Percentiles rank a stretch among this genome's conserved stretches.
Evolutionary conservation across 2,113 vertebrate species (phyloP).

Genomic region (Onychorhynchus coronatus): DNA sequence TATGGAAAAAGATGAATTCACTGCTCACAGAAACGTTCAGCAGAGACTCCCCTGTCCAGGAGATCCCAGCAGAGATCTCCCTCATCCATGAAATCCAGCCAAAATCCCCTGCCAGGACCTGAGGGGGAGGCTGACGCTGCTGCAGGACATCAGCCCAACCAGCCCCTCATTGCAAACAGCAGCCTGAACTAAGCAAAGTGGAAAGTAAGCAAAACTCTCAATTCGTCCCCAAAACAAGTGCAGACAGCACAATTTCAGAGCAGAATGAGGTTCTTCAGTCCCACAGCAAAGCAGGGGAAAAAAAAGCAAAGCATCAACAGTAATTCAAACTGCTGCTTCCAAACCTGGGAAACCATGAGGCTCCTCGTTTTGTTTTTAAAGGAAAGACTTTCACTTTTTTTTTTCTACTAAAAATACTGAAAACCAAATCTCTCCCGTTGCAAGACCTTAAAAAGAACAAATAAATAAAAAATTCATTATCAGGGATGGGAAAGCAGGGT

Average conservation of each 20-base stretch:
- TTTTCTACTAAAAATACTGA: neutral
- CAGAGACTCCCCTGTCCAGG: neutral
- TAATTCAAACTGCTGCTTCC: neutral
- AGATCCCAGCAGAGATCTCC: neutral
- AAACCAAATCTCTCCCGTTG: neutral
- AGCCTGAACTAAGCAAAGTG: neutral
- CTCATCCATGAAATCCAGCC: neutral
- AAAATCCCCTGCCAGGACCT: neutral
- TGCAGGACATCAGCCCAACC: neutral
- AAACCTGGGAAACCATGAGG: neutral
- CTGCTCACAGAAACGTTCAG: neutral
- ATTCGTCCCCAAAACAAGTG: neutral
- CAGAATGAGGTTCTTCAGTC: neutral
- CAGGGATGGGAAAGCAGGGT: neutral
- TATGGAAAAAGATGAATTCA: rapidly evolving
- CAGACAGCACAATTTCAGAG: neutral
- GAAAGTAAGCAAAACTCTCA: neutral
- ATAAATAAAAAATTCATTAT: neutral
- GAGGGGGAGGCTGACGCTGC: rapidly evolving
- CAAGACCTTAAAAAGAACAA: neutral
- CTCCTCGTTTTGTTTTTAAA: neutral
- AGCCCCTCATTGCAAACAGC: neutral
- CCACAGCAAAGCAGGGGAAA: neutral
- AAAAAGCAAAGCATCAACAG: neutral
- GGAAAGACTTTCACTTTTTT: neutral